Evolutionary conservation across 2,888 invertebrate genomes (phyloP), one percentile per base, ranked within the genome.

Genomic region (Urechis unicinctus): DNA sequence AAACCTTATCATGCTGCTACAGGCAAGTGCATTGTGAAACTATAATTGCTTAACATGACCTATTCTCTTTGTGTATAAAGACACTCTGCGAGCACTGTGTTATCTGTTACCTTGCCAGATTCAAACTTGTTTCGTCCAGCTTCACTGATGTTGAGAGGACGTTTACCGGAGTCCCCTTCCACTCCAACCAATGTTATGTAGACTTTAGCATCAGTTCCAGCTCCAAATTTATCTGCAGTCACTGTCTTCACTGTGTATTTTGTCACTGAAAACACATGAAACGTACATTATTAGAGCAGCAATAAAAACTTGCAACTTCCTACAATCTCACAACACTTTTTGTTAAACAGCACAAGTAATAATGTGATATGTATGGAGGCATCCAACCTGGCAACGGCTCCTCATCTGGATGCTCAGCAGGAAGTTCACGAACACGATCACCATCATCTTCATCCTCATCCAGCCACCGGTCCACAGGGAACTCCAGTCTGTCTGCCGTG

Each of bases 81-180:
- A n/a, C n/a, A n/a, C n/a, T n/a, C n/a, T n/a, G n/a, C n/a, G n/a
- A n/a, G n/a, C n/a, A n/a, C n/a, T n/a, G n/a, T n/a, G n/a, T n/a
- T n/a, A n/a, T n/a, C n/a, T n/a, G 62, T 49, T 59, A 70, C 73
- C 66, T 64, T 64, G 58, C 71, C 71, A 22, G 62, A 57, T 52
- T 66, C 64, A 61, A 73, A 73, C 57, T 64, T 68, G 21, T 62
- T 51, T 2, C 52, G 59, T 4, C 60, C 59, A 45, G 70, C 70
- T 30, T 55, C 44, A 54, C 62, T 69, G 44, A 66, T 64, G 25
- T 61, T 61, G 21, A 74, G 65, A 43, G 57, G 64, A 22, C 73
- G 62, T 60, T 67, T 69, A n/a, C 74, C 74, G 53, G 68, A 67
- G 62, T 74, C 74, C 3, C 72, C 74, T 22, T 63, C 57, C 53